Evolutionary conservation across 2,888 invertebrate species (phyloP).

Genomic region (Griposia aprilina): DNA sequence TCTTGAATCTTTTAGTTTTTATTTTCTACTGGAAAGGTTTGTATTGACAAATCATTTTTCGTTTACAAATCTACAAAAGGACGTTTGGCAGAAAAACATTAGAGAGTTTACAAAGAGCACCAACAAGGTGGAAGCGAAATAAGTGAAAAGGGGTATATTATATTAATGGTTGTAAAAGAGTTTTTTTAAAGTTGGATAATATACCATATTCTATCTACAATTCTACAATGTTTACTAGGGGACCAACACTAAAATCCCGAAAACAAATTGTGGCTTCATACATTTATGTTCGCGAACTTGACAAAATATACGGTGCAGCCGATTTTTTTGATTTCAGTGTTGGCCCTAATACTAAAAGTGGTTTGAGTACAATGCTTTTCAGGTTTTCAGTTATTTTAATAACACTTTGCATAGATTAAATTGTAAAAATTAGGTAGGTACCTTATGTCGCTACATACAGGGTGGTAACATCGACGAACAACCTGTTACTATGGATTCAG

Average conservation of each 20-base stretch:
- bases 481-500: too few species aligned
- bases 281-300: background rate
- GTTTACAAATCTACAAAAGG: background rate
- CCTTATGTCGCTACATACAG: background rate
- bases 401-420: background rate
- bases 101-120: too few species aligned
- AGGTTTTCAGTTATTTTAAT: background rate
- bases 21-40: background rate
- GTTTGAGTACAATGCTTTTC: background rate
- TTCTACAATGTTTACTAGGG: too few species aligned
- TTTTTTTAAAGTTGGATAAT: too few species aligned
- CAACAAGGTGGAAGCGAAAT: background rate
- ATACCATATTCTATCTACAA: too few species aligned
- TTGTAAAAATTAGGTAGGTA: background rate
- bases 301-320: background rate
- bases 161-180: too few species aligned
- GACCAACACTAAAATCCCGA: too few species aligned
- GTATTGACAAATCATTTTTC: background rate
- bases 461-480: too few species aligned
- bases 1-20: background rate
- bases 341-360: background rate
- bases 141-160: background rate
- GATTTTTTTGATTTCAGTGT: background rate
- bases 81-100: too few species aligned
- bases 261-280: too few species aligned